A percentile compares a stretch with the other conserved stretches of the same genome.
phyloP scores from a whole-genome alignment of 2,888 invertebrate species.

The Dorcus hopei region DNA sequence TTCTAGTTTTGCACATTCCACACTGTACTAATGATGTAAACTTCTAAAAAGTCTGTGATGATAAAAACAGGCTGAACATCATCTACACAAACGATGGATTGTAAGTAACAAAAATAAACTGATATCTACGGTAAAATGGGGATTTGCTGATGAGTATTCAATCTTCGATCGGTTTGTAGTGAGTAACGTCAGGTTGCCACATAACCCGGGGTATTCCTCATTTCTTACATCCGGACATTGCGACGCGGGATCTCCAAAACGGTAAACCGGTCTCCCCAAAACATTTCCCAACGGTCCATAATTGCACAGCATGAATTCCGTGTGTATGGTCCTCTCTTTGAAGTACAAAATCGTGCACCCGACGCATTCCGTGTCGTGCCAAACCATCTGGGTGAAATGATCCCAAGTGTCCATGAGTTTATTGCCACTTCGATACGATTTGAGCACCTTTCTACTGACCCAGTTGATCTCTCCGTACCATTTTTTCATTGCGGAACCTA shows the following conservation, averaged over 20 bases:
- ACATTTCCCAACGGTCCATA: constrained; percentile 7
- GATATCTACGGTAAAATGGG: too few species aligned
- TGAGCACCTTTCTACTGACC: background rate
- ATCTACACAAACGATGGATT: too few species aligned
- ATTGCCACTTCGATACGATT: background rate
- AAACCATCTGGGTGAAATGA: constrained; percentile 4
- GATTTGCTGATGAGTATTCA: too few species aligned
- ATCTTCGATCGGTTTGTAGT: too few species aligned
- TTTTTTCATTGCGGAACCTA: background rate
- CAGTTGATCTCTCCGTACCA: constrained; percentile 5
- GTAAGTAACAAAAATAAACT: too few species aligned
- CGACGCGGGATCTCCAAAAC: background rate
- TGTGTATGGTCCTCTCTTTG: background rate
- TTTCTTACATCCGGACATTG: too few species aligned
- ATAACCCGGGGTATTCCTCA: too few species aligned
- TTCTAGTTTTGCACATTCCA: too few species aligned
- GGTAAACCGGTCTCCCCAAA: background rate
- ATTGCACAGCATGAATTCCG: constrained; percentile 3
- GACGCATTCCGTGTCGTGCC: background rate
- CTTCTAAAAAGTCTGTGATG: too few species aligned
- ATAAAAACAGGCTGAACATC: too few species aligned
- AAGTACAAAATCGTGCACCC: constrained; percentile 2
- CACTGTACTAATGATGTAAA: too few species aligned
- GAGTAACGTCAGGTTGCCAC: too few species aligned
- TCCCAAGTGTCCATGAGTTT: background rate